Percentiles rank a stretch among this genome's conserved stretches.
Conservation (phyloP, 2,113 vertebrate genomes). For the Micromys minutus region DNA sequence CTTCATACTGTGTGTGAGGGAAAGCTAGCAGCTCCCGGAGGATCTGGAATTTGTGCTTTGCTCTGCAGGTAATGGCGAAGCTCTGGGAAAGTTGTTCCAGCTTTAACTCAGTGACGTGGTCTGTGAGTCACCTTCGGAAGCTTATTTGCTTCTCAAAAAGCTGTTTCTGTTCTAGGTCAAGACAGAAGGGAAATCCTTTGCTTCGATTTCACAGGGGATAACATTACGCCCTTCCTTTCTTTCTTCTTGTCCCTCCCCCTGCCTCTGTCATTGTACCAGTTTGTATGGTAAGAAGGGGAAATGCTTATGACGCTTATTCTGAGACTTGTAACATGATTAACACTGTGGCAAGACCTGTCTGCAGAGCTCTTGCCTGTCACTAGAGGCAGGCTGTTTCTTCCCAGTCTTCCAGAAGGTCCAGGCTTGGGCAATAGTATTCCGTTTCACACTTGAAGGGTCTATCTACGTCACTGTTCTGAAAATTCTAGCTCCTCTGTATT, state of each 20-base stretch:
- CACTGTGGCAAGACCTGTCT: neutral
- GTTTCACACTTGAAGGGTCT: neutral
- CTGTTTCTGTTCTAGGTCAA: neutral
- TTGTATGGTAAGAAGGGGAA: neutral
- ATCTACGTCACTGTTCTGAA: neutral
- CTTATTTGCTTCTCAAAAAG: constrained; percentile 21
- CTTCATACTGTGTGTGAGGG: neutral
- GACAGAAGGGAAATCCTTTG: neutral
- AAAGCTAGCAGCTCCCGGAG: neutral
- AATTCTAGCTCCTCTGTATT: neutral
- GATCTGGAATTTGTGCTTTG: neutral
- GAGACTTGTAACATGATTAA: neutral
- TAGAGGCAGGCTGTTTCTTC: neutral
- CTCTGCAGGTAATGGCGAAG: neutral
- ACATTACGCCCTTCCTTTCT: neutral
- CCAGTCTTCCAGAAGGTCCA: fast-evolving
- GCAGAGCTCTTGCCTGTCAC: neutral
- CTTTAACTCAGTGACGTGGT: neutral
- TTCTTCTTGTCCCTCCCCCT: neutral
- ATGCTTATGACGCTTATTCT: neutral
- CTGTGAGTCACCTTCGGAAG: constrained; percentile 40
- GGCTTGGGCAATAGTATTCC: neutral
- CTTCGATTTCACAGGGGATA: neutral
- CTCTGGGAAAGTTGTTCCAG: neutral
- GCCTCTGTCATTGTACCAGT: neutral